Evolutionary conservation across 2,113 vertebrate species (phyloP).

Genomic region (Macroglossus sobrinus): DNA sequence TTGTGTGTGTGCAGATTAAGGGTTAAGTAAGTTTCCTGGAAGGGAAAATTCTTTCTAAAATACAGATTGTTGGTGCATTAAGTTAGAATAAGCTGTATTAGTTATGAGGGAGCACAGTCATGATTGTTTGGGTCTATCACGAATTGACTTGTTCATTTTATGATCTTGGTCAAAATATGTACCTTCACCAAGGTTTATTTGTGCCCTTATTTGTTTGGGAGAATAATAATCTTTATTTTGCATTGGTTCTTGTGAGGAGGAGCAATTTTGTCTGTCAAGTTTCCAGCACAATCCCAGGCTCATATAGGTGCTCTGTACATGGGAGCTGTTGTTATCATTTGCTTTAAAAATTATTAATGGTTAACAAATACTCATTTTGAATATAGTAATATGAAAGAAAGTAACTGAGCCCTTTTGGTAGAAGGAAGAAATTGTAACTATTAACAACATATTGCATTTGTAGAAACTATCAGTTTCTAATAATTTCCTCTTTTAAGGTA

Average conservation of each 20-base stretch:
- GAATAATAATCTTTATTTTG: neutral
- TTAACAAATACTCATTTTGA: neutral
- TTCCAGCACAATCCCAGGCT: neutral
- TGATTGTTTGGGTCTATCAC: neutral
- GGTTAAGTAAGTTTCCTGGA: neutral
- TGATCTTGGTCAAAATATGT: neutral
- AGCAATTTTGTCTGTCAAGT: neutral
- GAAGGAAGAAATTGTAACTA: neutral
- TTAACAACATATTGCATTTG: neutral
- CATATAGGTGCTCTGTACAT: neutral
- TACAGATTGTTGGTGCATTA: neutral
- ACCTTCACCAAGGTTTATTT: neutral
- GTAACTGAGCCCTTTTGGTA: neutral
- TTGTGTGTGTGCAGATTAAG: neutral
- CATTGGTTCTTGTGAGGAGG: neutral
- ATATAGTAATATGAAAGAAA: neutral
- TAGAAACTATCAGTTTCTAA: neutral
- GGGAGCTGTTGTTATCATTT: neutral
- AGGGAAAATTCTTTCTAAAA: neutral
- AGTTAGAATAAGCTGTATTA: neutral
- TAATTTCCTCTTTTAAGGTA: conserved; percentile 31
- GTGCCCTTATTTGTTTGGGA: neutral
- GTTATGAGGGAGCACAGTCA: neutral
- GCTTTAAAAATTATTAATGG: neutral
- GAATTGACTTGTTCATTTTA: neutral